Percentiles rank a stretch among this genome's conserved stretches.
Evolutionary conservation across 2,797 vertebrate species (phyloP).

Genomic region (Galagoides demidoff): DNA sequence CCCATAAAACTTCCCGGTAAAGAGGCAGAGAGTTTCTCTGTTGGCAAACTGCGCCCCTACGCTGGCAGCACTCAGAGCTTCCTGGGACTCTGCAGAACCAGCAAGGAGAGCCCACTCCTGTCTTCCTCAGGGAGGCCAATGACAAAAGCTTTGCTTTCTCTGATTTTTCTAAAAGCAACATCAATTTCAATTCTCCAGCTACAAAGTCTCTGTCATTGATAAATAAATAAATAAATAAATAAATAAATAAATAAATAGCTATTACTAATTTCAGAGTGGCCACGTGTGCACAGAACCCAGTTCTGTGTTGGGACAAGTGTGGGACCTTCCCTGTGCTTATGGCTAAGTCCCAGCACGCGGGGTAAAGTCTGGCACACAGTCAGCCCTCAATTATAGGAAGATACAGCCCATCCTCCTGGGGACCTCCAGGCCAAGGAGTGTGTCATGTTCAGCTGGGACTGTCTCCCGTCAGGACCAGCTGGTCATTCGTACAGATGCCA

Average conservation of each 20-base stretch:
- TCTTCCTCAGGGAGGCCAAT: background rate
- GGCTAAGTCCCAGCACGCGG: background rate
- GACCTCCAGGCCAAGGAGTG: background rate
- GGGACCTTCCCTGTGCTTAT: background rate
- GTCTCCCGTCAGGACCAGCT: background rate
- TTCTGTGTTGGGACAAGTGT: background rate
- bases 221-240: background rate
- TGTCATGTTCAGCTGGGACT: background rate
- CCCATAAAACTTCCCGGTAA: background rate
- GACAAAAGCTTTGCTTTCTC: background rate
- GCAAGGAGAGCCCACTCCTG: background rate
- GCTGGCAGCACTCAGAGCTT: accelerated
- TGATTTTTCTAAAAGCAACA: background rate
- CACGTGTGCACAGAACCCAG: accelerated
- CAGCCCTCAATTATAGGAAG: background rate
- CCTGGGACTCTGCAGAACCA: background rate
- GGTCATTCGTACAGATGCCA: background rate
- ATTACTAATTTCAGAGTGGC: background rate
- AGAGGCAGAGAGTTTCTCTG: background rate
- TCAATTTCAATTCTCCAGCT: background rate
- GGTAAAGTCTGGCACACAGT: background rate
- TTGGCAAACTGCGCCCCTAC: accelerated
- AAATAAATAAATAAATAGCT: background rate
- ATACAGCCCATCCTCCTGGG: too few relatives aligned
- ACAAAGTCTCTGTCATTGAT: background rate